phyloP scores from a whole-genome alignment of 2,797 vertebrate species.

The Lindbergichthys nudifrons region DNA sequence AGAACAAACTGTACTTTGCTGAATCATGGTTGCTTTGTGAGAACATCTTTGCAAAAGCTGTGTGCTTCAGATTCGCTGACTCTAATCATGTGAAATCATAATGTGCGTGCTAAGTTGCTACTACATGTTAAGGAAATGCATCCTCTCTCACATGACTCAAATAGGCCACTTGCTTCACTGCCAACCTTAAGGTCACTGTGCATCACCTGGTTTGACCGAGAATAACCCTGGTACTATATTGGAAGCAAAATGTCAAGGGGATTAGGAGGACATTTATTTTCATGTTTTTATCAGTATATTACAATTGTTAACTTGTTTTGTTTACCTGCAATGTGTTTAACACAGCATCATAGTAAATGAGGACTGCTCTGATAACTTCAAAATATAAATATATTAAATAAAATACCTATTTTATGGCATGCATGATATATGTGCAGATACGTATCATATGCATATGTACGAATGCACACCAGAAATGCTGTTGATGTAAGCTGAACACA shows the following conservation, averaged over 20 bases:
- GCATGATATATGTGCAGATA: not conserved
- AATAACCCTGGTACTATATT: constrained; percentile 3
- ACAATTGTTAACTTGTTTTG: too few relatives aligned
- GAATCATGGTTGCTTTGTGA: not conserved
- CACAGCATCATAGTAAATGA: too few relatives aligned
- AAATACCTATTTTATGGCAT: not conserved
- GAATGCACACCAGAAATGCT: not conserved
- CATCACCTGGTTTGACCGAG: constrained; percentile 18
- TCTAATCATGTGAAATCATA: constrained; percentile 4
- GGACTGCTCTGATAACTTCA: too few relatives aligned
- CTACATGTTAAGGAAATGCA: constrained; percentile 8
- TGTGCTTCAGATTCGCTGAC: not conserved
- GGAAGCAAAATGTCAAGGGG: constrained; percentile 14
- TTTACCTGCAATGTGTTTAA: too few relatives aligned
- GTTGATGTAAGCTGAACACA: not conserved
- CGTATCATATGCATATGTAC: not conserved
- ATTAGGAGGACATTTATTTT: not conserved
- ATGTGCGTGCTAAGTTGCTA: constrained; percentile 19
- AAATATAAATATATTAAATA: too few relatives aligned
- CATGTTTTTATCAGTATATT: too few relatives aligned
- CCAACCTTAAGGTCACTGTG: constrained; percentile 28
- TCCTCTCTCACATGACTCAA: constrained; percentile 20
- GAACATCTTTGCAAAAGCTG: constrained; percentile 5
- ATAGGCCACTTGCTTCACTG: constrained; percentile 19
- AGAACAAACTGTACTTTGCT: constrained; percentile 7